Percentiles rank a stretch among this genome's conserved stretches.
These are phyloP conservation scores for Hirtodrosophila confusa DNA, from an alignment of 2,888 invertebrate species.

Conservation along the genomic window DNA sequence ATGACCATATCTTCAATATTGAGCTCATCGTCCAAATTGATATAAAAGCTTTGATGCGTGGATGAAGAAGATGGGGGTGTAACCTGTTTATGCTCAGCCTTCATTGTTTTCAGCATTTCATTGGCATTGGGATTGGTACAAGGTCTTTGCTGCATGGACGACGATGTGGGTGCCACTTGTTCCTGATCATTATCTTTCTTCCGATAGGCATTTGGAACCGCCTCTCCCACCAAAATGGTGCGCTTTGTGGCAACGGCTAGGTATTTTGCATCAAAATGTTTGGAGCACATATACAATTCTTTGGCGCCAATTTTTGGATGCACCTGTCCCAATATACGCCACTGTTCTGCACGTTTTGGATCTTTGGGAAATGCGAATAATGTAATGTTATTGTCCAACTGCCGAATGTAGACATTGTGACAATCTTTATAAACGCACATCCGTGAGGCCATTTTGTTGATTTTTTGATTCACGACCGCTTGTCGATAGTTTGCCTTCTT, in stretches of 20 bases:
- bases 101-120: too few relatives aligned
- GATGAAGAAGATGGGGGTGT: constrained; percentile 5
- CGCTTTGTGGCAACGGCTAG: constrained; percentile 67
- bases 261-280: constrained; percentile 79
- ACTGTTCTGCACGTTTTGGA: constrained; percentile 61
- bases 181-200: neutral
- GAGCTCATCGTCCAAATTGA: constrained; percentile 45
- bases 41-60: constrained; percentile 43
- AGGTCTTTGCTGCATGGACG: constrained; percentile 23
- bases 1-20: constrained; percentile 35
- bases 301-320: constrained; percentile 42
- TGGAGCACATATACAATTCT: constrained; percentile 72
- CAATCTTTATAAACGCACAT: constrained; percentile 75
- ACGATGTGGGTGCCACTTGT: constrained; percentile 16
- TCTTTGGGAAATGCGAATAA: constrained; percentile 80
- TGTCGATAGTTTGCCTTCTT: too few relatives aligned
- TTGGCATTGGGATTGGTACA: constrained; percentile 16
- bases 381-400: constrained; percentile 46
- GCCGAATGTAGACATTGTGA: constrained; percentile 40
- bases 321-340: constrained; percentile 71
- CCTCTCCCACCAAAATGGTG: constrained; percentile 72
- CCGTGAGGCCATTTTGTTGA: constrained; percentile 42
- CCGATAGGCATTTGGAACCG: constrained; percentile 67
- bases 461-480: neutral
- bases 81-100: neutral